A percentile compares a stretch with the other conserved stretches of the same genome.
These are phyloP conservation scores for Netelia fuscicornis DNA, from an alignment of 2,888 invertebrate genomes.

Conservation along the genomic window DNA sequence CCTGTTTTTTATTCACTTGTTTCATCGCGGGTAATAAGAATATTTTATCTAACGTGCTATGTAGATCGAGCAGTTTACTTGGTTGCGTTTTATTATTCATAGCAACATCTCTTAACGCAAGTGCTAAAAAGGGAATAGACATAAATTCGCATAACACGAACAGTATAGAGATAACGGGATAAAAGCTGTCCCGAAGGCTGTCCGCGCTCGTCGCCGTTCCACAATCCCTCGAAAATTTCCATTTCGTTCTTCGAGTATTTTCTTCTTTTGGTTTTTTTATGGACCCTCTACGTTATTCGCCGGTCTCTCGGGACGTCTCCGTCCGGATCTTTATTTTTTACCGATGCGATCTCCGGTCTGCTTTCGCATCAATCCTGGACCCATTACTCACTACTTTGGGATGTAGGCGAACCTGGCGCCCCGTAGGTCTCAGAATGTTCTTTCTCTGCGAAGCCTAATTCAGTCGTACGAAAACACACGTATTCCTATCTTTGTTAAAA, in stretches of 20 bases:
- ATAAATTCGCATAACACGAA: slow-evolving; percentile 3
- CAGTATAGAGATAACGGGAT: slow-evolving; percentile 31
- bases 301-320: slow-evolving; percentile 7
- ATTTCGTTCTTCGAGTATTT: slow-evolving; percentile 21
- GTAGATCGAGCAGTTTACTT: too few species aligned
- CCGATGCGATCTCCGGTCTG: neutral
- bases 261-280: neutral
- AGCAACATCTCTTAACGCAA: neutral
- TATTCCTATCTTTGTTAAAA: neutral
- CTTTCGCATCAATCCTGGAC: slow-evolving; percentile 28
- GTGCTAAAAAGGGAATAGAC: neutral
- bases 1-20: too few species aligned
- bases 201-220: neutral
- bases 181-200: slow-evolving; percentile 24
- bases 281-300: neutral
- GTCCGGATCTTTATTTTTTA: slow-evolving; percentile 21
- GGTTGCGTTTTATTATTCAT: neutral
- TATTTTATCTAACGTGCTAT: too few species aligned
- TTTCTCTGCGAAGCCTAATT: slow-evolving; percentile 33
- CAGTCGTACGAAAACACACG: neutral
- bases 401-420: neutral
- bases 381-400: slow-evolving; percentile 28
- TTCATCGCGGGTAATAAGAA: too few species aligned
- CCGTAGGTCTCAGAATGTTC: neutral
- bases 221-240: slow-evolving; percentile 32